Percentiles rank a stretch among this genome's conserved stretches.
phyloP scores from a whole-genome alignment of 2,888 invertebrate species.

The Dione vanillae region DNA sequence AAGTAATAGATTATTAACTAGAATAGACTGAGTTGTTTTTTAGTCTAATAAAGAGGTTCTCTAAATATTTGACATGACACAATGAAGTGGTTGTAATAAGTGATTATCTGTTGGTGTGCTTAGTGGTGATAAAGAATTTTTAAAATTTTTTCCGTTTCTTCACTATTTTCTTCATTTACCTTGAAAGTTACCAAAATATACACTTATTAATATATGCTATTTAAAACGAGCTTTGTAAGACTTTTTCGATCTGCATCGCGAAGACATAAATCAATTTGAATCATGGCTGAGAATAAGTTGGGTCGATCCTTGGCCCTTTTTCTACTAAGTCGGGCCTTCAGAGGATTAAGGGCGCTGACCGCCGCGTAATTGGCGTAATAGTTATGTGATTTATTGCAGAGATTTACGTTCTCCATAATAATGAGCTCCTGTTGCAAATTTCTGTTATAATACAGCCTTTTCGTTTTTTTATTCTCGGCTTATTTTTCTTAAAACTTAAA shows the following conservation, averaged over 20 bases:
- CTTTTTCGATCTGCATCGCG: constrained; percentile 70
- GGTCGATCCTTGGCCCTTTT: constrained; percentile 74
- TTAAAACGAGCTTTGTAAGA: constrained; percentile 44
- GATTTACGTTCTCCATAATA: constrained; percentile 51
- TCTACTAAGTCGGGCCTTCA: constrained; percentile 64
- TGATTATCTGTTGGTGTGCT: too few species aligned
- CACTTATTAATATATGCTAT: constrained; percentile 24
- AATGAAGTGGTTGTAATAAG: too few species aligned
- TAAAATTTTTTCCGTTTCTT: too few species aligned
- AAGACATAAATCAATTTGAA: constrained; percentile 80
- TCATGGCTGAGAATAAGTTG: constrained; percentile 67
- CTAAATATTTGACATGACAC: too few species aligned
- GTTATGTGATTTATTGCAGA: constrained; percentile 72
- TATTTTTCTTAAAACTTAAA: too few species aligned
- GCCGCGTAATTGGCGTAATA: constrained; percentile 81
- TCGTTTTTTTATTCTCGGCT: neutral
- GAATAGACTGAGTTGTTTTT: too few species aligned
- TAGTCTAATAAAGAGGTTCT: too few species aligned
- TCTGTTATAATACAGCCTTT: constrained; percentile 36
- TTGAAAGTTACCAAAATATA: neutral
- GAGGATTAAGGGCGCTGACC: constrained; percentile 75
- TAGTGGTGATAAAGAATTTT: too few species aligned
- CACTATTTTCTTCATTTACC: neutral
- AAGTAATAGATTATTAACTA: too few species aligned
- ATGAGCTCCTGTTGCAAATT: constrained; percentile 47